phyloP scores from a whole-genome alignment of 2,888 invertebrate genomes.

The Synergus gifuensis region DNA sequence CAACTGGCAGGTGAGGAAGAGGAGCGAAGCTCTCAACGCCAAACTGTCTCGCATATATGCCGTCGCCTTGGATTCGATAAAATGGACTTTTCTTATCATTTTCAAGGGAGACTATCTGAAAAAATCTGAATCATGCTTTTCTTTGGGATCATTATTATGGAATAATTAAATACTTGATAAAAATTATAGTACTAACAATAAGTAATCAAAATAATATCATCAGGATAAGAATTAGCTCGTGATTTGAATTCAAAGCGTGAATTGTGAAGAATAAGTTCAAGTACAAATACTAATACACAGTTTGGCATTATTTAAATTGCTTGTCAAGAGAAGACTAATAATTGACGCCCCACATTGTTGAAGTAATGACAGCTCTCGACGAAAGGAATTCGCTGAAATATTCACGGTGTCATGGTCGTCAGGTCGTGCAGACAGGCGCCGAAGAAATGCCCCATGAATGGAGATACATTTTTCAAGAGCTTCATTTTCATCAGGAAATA shows the following conservation, averaged over 20 bases:
- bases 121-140: no score
- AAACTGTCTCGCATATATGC: no score
- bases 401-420: conserved; percentile 38
- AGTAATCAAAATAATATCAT: not conserved
- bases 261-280: conserved; percentile 5
- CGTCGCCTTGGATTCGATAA: no score
- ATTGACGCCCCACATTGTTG: conserved; percentile 41
- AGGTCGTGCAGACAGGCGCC: conserved; percentile 1
- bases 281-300: not conserved
- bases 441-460: conserved; percentile 8
- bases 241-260: not conserved
- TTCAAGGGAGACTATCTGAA: no score
- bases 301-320: conserved; percentile 23
- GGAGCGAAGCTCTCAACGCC: no score
- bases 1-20: no score
- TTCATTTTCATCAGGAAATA: conserved; percentile 17
- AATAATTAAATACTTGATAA: not conserved
- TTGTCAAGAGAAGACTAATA: conserved; percentile 25
- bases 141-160: not conserved
- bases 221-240: not conserved
- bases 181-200: no score
- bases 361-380: conserved; percentile 30
- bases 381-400: conserved; percentile 38
- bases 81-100: no score
- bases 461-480: not conserved